These are phyloP conservation scores for Hypsibius dujardini DNA, from an alignment of 1,140 invertebrate species.

Conservation along the genomic window DNA sequence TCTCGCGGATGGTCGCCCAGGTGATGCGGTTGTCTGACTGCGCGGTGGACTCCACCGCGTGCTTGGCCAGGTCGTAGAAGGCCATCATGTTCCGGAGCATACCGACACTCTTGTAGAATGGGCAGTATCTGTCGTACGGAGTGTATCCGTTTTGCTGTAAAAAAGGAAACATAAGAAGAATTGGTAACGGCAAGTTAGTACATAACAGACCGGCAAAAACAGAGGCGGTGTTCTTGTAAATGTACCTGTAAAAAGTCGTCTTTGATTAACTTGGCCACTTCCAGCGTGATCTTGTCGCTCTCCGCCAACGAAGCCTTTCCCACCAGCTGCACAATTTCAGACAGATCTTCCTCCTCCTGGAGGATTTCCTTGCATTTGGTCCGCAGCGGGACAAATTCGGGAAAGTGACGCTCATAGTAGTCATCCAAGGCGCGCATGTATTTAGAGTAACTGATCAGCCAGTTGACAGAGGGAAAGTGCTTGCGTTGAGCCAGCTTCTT, in stretches of 20 bases:
- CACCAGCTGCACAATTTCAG: slow-evolving; percentile 98
- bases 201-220: too few relatives aligned
- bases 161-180: slow-evolving; percentile 26
- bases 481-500: slow-evolving; percentile 98
- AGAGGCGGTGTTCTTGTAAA: neutral
- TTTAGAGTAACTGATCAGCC: slow-evolving; percentile 98
- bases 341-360: slow-evolving; percentile 97
- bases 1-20: slow-evolving; percentile 88
- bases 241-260: slow-evolving; percentile 97
- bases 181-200: neutral
- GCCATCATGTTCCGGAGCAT: slow-evolving; percentile 97
- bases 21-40: slow-evolving; percentile 99
- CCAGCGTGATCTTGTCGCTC: slow-evolving; percentile 95
- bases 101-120: slow-evolving; percentile 98
- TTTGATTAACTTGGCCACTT: slow-evolving; percentile 93
- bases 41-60: slow-evolving; percentile 89
- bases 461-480: slow-evolving; percentile 99
- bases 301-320: slow-evolving; percentile 97
- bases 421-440: slow-evolving; percentile 94
- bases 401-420: slow-evolving; percentile 96
- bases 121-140: slow-evolving; percentile 91
- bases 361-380: slow-evolving; percentile 77
- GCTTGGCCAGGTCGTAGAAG: slow-evolving; percentile 92
- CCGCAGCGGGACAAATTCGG: slow-evolving; percentile 79
- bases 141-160: slow-evolving; percentile 58